phyloP scores from a whole-genome alignment of 2,888 invertebrate species.

The Carterocephalus palaemon region DNA sequence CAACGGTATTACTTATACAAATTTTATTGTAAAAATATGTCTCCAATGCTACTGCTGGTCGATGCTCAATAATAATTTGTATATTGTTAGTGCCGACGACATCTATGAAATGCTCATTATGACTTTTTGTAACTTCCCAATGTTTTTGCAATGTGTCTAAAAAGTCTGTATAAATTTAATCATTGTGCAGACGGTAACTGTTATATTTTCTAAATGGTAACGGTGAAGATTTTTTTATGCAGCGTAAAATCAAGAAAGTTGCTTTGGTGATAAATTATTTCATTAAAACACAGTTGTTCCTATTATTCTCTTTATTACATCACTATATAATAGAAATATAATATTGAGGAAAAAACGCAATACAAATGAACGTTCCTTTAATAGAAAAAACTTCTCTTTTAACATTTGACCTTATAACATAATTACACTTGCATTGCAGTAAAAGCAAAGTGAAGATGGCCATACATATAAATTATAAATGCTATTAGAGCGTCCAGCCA shows the following conservation, averaged over 20 bases:
- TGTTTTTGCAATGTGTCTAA: conserved; percentile 37
- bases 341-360: no score
- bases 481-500: background rate
- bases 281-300: no score
- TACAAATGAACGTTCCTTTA: no score
- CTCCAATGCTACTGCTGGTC: conserved; percentile 33
- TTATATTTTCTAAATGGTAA: background rate
- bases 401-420: background rate
- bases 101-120: conserved; percentile 45
- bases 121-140: conserved; percentile 44
- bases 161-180: conserved; percentile 27
- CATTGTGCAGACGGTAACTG: background rate
- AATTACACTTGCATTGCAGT: background rate
- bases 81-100: conserved; percentile 50
- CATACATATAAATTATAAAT: no score
- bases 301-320: no score
- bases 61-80: conserved; percentile 51
- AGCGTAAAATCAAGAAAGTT: no score
- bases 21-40: conserved; percentile 58
- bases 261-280: no score
- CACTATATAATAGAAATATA: no score
- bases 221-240: background rate
- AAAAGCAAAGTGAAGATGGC: background rate
- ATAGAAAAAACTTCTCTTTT: no score
- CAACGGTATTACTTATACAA: conserved; percentile 59